A percentile compares a stretch with the other conserved stretches of the same genome.
phyloP scores from a whole-genome alignment of 2,888 invertebrate genomes.

The Zhengitettix transpicula region DNA sequence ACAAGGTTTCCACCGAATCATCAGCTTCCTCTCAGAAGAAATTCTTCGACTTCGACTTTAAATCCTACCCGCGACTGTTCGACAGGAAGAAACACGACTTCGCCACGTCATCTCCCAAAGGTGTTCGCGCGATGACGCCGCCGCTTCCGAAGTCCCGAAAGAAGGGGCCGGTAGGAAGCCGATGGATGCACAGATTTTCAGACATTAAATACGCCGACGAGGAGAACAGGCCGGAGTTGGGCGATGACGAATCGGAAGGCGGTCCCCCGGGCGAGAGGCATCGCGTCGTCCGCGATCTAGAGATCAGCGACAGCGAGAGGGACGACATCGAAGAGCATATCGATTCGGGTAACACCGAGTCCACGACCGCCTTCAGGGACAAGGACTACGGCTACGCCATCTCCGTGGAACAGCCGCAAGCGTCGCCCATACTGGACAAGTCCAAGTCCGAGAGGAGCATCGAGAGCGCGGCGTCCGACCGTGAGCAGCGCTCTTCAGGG shows the following conservation, averaged over 20 bases:
- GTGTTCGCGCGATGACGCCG: conserved; percentile 31
- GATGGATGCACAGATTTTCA: conserved; percentile 29
- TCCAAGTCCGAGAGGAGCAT: not conserved
- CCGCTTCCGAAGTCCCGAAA: conserved; percentile 44
- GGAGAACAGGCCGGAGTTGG: conserved; percentile 17
- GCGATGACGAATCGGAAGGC: conserved; percentile 17
- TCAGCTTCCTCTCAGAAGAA: conserved; percentile 31
- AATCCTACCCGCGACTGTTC: conserved; percentile 58
- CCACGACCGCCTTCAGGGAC: conserved; percentile 10
- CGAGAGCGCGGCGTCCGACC: conserved; percentile 21
- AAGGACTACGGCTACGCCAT: conserved; percentile 11
- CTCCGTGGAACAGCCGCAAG: conserved; percentile 1
- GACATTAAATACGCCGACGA: conserved; percentile 23
- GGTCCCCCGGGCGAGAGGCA: conserved; percentile 9
- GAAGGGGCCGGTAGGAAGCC: conserved; percentile 29
- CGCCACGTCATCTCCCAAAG: conserved; percentile 34
- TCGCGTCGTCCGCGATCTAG: conserved; percentile 5
- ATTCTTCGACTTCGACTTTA: conserved; percentile 52
- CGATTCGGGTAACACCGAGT: conserved; percentile 8
- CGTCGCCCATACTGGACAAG: not conserved
- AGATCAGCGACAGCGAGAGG: conserved; percentile 1
- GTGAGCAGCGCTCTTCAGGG: conserved; percentile 39
- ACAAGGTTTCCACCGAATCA: conserved; percentile 6
- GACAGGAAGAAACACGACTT: conserved; percentile 24
- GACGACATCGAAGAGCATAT: conserved; percentile 3